Conservation (phyloP, 2,888 invertebrate genomes). For the Cosmia pyralina region DNA sequence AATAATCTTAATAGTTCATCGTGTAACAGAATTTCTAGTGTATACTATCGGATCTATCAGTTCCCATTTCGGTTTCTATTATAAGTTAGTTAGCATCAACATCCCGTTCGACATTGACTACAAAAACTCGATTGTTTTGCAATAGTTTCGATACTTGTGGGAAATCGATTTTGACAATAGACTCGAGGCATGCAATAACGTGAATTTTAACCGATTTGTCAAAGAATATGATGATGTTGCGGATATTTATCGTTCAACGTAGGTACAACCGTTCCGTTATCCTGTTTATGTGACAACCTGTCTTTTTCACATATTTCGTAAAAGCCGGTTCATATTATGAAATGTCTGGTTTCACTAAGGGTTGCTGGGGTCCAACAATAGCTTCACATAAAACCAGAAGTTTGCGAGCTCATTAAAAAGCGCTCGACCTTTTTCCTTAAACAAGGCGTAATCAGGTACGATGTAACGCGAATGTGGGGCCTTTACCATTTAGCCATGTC, state of each 20-base stretch:
- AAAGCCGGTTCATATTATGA: background rate
- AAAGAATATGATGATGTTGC: slow-evolving; percentile 54
- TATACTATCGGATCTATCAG: slow-evolving; percentile 54
- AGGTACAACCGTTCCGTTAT: slow-evolving; percentile 34
- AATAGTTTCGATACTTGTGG: slow-evolving; percentile 68
- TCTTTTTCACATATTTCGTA: background rate
- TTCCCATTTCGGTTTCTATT: slow-evolving; percentile 55
- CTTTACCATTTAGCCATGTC: slow-evolving; percentile 3
- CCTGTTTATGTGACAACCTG: slow-evolving; percentile 13
- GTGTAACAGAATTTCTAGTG: slow-evolving; percentile 55
- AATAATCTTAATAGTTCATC: slow-evolving; percentile 67
- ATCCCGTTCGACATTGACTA: slow-evolving; percentile 61
- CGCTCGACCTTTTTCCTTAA: slow-evolving; percentile 6
- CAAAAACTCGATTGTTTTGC: slow-evolving; percentile 66
- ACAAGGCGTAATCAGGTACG: slow-evolving; percentile 3
- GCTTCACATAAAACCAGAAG: slow-evolving; percentile 23
- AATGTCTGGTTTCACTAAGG: slow-evolving; percentile 13
- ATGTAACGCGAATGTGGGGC: slow-evolving; percentile 7
- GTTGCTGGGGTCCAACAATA: slow-evolving; percentile 3
- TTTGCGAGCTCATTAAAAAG: slow-evolving; percentile 18
- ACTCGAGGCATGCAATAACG: slow-evolving; percentile 54
- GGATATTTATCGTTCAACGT: slow-evolving; percentile 40
- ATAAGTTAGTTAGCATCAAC: slow-evolving; percentile 56
- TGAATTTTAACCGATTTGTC: slow-evolving; percentile 48
- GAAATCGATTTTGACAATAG: slow-evolving; percentile 63